Base-by-base conservation (phyloP, 1,140 invertebrate genomes). In the Drosophila serrata region DNA sequence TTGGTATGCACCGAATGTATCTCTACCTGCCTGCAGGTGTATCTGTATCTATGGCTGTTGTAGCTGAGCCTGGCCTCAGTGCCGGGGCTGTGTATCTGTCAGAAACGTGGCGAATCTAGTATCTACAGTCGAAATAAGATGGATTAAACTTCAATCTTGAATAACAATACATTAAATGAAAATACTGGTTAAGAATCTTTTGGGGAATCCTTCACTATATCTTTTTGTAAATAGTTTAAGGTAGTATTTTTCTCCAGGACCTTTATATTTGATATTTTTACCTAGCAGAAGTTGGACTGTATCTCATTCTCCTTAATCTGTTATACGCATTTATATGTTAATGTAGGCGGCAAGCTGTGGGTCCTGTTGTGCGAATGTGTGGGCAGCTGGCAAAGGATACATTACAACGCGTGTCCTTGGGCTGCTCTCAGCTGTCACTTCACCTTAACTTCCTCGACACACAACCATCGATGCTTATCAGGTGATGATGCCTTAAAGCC, bases 321-420 rank as follows among this genome's bases (percentile, higher is more conserved):
- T 63, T 88, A 74, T 87, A 80, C 84, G 62, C 77, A 87, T 87
- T 82, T 88, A 84, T 88, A 87, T 87, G 84, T 64, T 88, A 88
- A 82, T 87, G 84, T 31, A 43, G 49, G 51, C 57, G 27, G 48
- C 27, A 67, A 53, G 63, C 42, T 55, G 51, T 53, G 31, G 31
- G 12, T 9, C 11, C 46, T 31, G n/a, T 3, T 48, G 15, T n/a
- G 48, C 11, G 7, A 53, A 39, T 51, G 29, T n/a, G 40, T 49
- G 51, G 59, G 42, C 24, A 40, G 31, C 12, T 33, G 19, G 27
- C 12, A 39, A 60, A 70, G 82, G 68, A 86, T 70, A 57, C 27
- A 65, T 70, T 57, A 49, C 72, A 77, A n/a, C 35, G 27, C 29
- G 53, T 77, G 59, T 77, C 67, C 79, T 75, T 82, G 56, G 27